A percentile compares a stretch with the other conserved stretches of the same genome.
Evolutionary conservation across 2,888 invertebrate species (phyloP).

Genomic region (Apeira syringaria): DNA sequence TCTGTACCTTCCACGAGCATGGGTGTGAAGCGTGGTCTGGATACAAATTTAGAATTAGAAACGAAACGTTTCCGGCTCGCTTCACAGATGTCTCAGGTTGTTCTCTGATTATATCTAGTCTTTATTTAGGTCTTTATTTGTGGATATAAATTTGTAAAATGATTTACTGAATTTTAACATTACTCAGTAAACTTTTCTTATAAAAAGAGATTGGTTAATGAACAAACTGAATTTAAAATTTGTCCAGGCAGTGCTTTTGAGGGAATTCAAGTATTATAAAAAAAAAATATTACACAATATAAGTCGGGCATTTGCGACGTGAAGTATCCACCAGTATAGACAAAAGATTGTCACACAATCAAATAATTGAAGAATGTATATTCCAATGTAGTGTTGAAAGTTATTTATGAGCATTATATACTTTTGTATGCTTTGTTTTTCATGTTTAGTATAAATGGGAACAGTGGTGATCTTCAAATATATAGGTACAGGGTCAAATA

Average conservation of each 20-base stretch:
- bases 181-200: no score
- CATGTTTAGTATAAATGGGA: constrained; percentile 6
- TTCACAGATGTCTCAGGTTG: constrained; percentile 67
- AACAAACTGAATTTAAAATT: no score
- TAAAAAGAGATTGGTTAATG: no score
- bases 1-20: constrained; percentile 52
- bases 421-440: constrained; percentile 12
- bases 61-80: constrained; percentile 64
- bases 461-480: background rate
- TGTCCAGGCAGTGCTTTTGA: no score
- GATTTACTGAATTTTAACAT: background rate
- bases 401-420: constrained; percentile 13
- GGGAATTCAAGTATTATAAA: no score
- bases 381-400: constrained; percentile 21
- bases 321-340: constrained; percentile 23
- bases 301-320: no score
- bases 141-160: constrained; percentile 19
- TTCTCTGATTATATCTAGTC: constrained; percentile 66
- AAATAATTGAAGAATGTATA: constrained; percentile 17
- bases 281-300: no score
- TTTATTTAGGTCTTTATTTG: constrained; percentile 38
- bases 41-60: constrained; percentile 58
- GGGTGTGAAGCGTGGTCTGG: constrained; percentile 67
- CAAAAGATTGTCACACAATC: constrained; percentile 3
- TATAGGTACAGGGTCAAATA: background rate